phyloP scores from a whole-genome alignment of 1,140 invertebrate species.

The Diplogasteroides magnus region DNA sequence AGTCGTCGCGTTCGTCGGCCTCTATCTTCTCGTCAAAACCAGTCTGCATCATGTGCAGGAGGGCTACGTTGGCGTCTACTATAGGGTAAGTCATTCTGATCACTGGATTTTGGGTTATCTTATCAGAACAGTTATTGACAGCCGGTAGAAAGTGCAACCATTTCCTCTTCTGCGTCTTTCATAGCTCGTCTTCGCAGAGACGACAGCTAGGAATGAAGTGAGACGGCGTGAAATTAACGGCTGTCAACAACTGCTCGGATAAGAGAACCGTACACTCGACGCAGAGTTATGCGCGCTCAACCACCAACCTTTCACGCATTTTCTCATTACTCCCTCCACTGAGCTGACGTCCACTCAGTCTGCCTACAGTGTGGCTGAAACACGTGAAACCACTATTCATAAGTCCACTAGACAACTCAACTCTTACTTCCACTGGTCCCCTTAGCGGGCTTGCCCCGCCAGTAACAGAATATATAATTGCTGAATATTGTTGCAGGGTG shows the following conservation, averaged over 20 bases:
- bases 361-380: too few species aligned
- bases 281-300: too few species aligned
- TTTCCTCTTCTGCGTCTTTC: too few species aligned
- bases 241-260: neutral
- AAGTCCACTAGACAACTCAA: too few species aligned
- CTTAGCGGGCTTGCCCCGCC: too few species aligned
- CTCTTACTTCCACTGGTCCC: too few species aligned
- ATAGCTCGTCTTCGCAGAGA: neutral
- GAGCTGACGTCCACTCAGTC: too few species aligned
- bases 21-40: neutral
- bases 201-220: neutral
- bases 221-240: neutral
- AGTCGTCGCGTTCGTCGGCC: neutral
- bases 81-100: conserved; percentile 63
- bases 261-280: neutral
- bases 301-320: too few species aligned
- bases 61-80: conserved; percentile 81
- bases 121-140: neutral
- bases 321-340: too few species aligned
- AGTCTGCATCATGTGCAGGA: conserved; percentile 16
- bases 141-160: too few species aligned
- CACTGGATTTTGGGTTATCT: neutral
- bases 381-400: too few species aligned
- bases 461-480: conserved; percentile 50
- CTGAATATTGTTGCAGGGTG: conserved; percentile 64